Evolutionary conservation across 2,888 invertebrate species (phyloP).

Genomic region (Polydrusus pterygomalis): DNA sequence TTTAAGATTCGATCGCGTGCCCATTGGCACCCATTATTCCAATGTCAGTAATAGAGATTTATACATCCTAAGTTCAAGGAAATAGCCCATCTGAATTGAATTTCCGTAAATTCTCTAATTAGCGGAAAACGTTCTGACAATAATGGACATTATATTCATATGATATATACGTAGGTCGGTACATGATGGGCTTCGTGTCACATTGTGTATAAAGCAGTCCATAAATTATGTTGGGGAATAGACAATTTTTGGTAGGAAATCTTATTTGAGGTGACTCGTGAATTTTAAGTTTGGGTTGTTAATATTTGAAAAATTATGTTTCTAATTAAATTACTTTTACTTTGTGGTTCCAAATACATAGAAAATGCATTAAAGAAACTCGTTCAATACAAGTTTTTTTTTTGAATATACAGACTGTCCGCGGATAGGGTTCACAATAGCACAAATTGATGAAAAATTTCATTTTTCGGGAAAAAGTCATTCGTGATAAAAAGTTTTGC

Average conservation of each 20-base stretch:
- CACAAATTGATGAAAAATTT: too few species aligned
- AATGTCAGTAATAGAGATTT: neutral
- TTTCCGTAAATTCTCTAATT: slow-evolving; percentile 30
- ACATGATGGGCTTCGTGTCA: slow-evolving; percentile 7
- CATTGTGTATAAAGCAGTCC: neutral
- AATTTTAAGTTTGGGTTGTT: too few species aligned
- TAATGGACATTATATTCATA: slow-evolving; percentile 26
- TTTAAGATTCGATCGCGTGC: too few species aligned
- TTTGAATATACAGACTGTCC: too few species aligned
- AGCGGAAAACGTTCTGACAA: slow-evolving; percentile 16
- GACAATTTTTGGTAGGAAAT: neutral
- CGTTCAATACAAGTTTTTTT: too few species aligned
- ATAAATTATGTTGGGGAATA: neutral
- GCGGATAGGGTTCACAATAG: too few species aligned
- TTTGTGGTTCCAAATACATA: too few species aligned
- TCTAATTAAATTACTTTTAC: too few species aligned
- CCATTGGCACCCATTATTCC: neutral
- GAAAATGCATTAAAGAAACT: too few species aligned
- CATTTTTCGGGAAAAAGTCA: too few species aligned
- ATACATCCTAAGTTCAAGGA: slow-evolving; percentile 21
- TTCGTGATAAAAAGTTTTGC: too few species aligned
- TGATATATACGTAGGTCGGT: slow-evolving; percentile 23
- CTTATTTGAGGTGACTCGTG: neutral
- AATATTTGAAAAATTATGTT: too few species aligned
- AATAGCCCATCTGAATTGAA: slow-evolving; percentile 28